phyloP scores from a whole-genome alignment of 2,113 vertebrate genomes.

The Trichechus manatus region DNA sequence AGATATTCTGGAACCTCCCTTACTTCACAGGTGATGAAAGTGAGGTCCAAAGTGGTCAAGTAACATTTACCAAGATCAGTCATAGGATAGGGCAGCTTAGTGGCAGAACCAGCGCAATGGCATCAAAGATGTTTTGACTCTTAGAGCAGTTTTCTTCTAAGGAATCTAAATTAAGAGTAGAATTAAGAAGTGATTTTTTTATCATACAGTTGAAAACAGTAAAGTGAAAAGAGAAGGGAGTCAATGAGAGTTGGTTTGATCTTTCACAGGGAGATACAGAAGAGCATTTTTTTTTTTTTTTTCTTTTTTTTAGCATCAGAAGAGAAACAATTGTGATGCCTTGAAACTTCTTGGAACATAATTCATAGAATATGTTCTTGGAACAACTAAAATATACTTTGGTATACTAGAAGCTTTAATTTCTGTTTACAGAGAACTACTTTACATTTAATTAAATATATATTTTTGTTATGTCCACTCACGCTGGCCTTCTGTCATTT shows the following conservation, averaged over 20 bases:
- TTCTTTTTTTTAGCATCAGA: background rate
- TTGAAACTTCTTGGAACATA: constrained; percentile 2
- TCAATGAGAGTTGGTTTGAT: background rate
- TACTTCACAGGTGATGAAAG: constrained; percentile 23
- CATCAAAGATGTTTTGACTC: constrained; percentile 41
- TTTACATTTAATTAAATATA: background rate
- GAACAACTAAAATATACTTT: background rate
- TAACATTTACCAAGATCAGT: background rate
- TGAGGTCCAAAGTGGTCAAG: background rate
- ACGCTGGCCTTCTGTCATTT: background rate
- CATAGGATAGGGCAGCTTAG: background rate
- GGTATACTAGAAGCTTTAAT: background rate
- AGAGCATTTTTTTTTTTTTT: background rate
- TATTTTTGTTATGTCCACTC: background rate
- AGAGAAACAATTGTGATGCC: constrained; percentile 28
- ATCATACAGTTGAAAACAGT: background rate
- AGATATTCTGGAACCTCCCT: background rate
- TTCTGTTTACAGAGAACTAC: background rate
- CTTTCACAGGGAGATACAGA: background rate
- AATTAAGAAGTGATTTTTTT: constrained; percentile 11
- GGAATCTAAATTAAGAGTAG: background rate
- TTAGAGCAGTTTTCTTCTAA: constrained; percentile 15
- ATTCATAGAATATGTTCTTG: constrained; percentile 20
- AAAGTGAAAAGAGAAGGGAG: constrained; percentile 32
- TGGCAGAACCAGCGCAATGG: background rate